Conservation (phyloP, 2,888 invertebrate genomes). For the Tubiluchus corallicola region DNA sequence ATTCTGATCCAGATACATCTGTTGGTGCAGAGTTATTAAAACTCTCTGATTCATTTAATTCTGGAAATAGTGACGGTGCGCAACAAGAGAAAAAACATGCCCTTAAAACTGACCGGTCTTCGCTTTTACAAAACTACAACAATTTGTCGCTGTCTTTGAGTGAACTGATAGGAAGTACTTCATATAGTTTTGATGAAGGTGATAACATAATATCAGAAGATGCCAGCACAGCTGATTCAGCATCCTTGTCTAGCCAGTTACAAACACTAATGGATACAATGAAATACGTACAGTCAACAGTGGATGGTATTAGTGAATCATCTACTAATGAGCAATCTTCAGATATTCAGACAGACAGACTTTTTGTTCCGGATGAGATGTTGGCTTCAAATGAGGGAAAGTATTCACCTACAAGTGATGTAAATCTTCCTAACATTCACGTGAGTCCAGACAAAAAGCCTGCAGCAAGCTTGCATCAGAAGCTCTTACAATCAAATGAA, state of each 20-base stretch:
- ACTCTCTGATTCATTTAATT: neutral
- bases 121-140: neutral
- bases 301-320: too few species aligned
- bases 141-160: slow-evolving; percentile 1
- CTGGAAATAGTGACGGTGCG: neutral
- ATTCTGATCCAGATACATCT: neutral
- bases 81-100: too few species aligned
- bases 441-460: neutral
- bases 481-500: neutral
- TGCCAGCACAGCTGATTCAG: neutral
- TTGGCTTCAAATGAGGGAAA: neutral
- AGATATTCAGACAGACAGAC: neutral
- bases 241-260: neutral
- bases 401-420: neutral
- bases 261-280: too few species aligned
- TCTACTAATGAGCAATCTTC: too few species aligned
- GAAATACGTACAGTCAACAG: too few species aligned
- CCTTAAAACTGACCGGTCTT: neutral
- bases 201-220: neutral
- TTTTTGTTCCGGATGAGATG: neutral
- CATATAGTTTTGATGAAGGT: too few species aligned
- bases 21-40: neutral
- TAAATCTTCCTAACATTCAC: neutral
- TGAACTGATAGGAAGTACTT: too few species aligned
- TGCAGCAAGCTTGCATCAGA: neutral